Conservation (phyloP, 30 jellyfish, hydroid and myxozoan species). For the Catostylus mosaicus region DNA sequence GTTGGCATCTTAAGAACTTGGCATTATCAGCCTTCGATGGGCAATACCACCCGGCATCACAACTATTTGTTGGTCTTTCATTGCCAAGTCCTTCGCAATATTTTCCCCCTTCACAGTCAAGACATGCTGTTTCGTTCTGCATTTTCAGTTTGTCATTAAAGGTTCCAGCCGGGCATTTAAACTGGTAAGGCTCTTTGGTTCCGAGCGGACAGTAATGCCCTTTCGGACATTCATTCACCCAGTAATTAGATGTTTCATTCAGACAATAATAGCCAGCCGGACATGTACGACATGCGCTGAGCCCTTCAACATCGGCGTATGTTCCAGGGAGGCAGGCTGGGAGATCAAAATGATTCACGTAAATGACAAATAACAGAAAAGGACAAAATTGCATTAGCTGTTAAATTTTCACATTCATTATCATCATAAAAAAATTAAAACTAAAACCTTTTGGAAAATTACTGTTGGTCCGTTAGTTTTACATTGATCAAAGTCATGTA, state of each 20-base stretch:
- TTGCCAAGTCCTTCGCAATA: slow-evolving; percentile 94
- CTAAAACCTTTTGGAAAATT: too few relatives aligned
- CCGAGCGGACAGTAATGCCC: slow-evolving; percentile 96
- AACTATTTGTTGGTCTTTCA: slow-evolving; percentile 73
- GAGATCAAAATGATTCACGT: not conserved
- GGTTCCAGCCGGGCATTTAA: slow-evolving; percentile 91
- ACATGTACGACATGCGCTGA: slow-evolving; percentile 77
- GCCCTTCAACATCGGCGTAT: slow-evolving; percentile 78
- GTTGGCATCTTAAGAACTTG: slow-evolving; percentile 56
- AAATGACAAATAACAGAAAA: not conserved
- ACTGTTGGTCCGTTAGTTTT: too few relatives aligned
- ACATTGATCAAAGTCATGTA: too few relatives aligned
- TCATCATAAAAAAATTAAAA: too few relatives aligned
- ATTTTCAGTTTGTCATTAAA: slow-evolving; percentile 62
- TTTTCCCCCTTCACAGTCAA: slow-evolving; percentile 82
- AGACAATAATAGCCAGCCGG: slow-evolving; percentile 95
- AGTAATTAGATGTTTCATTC: slow-evolving; percentile 77
- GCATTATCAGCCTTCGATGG: slow-evolving; percentile 81
- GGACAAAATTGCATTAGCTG: too few relatives aligned
- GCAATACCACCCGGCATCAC: slow-evolving; percentile 93
- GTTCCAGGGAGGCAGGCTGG: slow-evolving; percentile 90
- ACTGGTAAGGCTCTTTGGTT: slow-evolving; percentile 78
- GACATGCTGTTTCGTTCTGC: slow-evolving; percentile 73
- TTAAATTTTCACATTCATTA: too few relatives aligned
- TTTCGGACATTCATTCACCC: slow-evolving; percentile 82